Conservation (phyloP, 1,140 invertebrate species). For the Ceratitis capitata region DNA sequence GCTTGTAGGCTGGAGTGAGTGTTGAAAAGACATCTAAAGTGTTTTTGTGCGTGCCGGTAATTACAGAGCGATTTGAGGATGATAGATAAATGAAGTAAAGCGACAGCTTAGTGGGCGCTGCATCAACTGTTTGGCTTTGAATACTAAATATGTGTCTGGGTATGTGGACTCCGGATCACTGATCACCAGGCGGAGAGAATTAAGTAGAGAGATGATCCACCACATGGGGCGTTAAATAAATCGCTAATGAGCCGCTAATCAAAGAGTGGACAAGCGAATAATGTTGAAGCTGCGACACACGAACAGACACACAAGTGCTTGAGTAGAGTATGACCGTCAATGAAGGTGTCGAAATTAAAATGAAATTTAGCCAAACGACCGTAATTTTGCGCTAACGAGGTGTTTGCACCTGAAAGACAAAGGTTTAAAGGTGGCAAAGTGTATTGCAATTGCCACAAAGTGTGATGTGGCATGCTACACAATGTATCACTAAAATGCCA, state of each 20-base stretch:
- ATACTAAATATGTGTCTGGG: not conserved
- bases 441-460: not conserved
- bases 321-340: not conserved
- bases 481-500: slow-evolving; percentile 21
- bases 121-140: not conserved
- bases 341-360: slow-evolving; percentile 27
- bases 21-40: not conserved
- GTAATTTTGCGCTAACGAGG: slow-evolving; percentile 5
- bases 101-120: not conserved
- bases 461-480: not conserved
- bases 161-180: no score
- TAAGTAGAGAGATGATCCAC: not conserved
- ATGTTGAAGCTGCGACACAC: not conserved
- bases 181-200: not conserved
- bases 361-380: slow-evolving; percentile 25
- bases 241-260: slow-evolving; percentile 40
- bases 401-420: not conserved
- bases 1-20: not conserved
- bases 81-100: not conserved
- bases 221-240: slow-evolving; percentile 19
- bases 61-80: slow-evolving; percentile 4
- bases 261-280: slow-evolving; percentile 31
- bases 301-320: no score
- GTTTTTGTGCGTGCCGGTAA: slow-evolving; percentile 32
- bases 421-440: not conserved